These are phyloP conservation scores for Mirza zaza DNA, from an alignment of 2,113 vertebrate genomes.

Conservation along the genomic window DNA sequence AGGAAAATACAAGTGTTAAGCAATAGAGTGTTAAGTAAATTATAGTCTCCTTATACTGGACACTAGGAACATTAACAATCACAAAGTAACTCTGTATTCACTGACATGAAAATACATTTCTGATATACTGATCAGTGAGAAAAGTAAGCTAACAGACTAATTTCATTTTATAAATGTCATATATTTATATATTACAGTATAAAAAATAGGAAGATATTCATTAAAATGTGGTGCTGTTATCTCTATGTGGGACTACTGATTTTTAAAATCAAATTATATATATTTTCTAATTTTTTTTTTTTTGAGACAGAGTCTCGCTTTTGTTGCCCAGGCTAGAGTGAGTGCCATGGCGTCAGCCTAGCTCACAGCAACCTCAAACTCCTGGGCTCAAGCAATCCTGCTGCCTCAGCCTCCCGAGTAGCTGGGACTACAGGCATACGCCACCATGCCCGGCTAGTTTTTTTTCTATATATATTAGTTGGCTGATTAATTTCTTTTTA, in stretches of 20 bases:
- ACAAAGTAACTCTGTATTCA: background rate
- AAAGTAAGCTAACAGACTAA: background rate
- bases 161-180: background rate
- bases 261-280: background rate
- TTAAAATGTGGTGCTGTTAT: background rate
- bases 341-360: no score
- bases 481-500: no score
- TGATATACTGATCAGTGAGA: background rate
- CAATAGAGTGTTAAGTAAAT: background rate
- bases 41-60: background rate
- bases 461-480: no score
- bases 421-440: no score
- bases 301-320: no score
- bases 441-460: no score
- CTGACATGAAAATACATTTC: background rate
- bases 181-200: background rate
- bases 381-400: no score
- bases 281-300: constrained; percentile 24
- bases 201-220: background rate
- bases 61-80: background rate
- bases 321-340: no score
- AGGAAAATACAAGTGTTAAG: background rate
- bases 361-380: no score
- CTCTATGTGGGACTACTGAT: background rate
- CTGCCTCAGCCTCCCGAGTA: no score